phyloP scores from a whole-genome alignment of 2,888 invertebrate species.

The Salpingus planirostris region DNA sequence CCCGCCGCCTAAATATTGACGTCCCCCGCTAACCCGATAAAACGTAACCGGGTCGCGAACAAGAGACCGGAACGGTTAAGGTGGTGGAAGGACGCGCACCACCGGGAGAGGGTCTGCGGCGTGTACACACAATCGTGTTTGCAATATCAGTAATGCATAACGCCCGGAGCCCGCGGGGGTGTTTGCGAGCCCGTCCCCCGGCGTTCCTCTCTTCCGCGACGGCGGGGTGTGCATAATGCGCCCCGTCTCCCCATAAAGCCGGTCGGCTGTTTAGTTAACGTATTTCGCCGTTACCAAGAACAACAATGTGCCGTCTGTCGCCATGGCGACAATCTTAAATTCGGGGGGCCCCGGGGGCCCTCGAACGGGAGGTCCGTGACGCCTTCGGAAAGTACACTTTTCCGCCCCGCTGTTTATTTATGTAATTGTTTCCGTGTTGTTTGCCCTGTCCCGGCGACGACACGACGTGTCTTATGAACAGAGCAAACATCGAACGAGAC shows the following conservation, averaged over 20 bases:
- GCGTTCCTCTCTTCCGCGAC: too few relatives aligned
- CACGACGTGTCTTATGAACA: too few relatives aligned
- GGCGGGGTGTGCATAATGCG: too few relatives aligned
- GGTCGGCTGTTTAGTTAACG: constrained; percentile 11
- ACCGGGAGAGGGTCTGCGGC: constrained; percentile 1
- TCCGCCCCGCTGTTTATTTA: too few relatives aligned
- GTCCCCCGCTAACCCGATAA: too few relatives aligned
- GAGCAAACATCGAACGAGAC: too few relatives aligned
- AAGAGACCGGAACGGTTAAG: background rate
- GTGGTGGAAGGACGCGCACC: constrained; percentile 3
- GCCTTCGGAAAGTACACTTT: too few relatives aligned
- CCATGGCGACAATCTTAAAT: constrained; percentile 5
- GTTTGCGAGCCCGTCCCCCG: too few relatives aligned
- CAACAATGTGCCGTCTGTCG: constrained; percentile 8
- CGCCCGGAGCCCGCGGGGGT: constrained; percentile 4
- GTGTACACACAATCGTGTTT: constrained; percentile 10
- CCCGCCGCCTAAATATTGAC: too few relatives aligned
- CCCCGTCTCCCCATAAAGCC: constrained; percentile 7
- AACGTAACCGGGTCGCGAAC: too few relatives aligned
- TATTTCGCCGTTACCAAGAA: constrained; percentile 9
- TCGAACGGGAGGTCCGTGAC: background rate
- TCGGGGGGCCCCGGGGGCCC: background rate
- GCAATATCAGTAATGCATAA: constrained; percentile 11
- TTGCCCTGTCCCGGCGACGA: too few relatives aligned
- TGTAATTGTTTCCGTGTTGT: too few relatives aligned